Evolutionary conservation across 2,888 invertebrate genomes (phyloP).

Genomic region (Stomorhina lunata): DNA sequence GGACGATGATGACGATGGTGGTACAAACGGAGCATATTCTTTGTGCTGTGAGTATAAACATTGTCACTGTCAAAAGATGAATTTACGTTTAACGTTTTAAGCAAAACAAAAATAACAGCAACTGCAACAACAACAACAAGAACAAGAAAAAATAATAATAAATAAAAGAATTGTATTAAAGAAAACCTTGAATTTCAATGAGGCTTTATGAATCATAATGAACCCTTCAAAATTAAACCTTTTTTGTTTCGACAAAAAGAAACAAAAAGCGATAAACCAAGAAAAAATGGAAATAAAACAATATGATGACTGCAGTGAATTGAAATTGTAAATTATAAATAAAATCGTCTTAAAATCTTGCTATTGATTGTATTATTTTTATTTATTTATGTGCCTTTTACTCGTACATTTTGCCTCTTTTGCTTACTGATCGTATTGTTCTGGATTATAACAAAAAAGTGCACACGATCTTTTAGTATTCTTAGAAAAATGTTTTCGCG

Average conservation of each 20-base stretch:
- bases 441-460: constrained; percentile 41
- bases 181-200: constrained; percentile 63
- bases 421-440: constrained; percentile 42
- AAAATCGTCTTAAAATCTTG: constrained; percentile 55
- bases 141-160: constrained; percentile 40
- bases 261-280: constrained; percentile 26
- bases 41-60: constrained; percentile 54
- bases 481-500: constrained; percentile 53
- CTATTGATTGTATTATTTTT: constrained; percentile 58
- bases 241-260: constrained; percentile 40
- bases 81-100: constrained; percentile 57
- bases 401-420: constrained; percentile 17
- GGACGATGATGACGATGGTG: constrained; percentile 23
- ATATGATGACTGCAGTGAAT: constrained; percentile 55
- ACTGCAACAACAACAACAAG: neutral
- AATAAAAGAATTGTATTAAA: constrained; percentile 60
- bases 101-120: constrained; percentile 16
- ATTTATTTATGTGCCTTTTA: constrained; percentile 28
- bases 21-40: constrained; percentile 52
- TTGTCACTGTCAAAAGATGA: constrained; percentile 59
- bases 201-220: constrained; percentile 63
- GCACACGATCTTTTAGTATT: constrained; percentile 45
- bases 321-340: constrained; percentile 61
- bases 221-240: constrained; percentile 59
- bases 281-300: constrained; percentile 50